Evolutionary conservation across 35 echinoderm and acorn worm species (phyloP), one percentile per base, ranked within the genome.

Genomic region (Heliocidaris tuberculata): DNA sequence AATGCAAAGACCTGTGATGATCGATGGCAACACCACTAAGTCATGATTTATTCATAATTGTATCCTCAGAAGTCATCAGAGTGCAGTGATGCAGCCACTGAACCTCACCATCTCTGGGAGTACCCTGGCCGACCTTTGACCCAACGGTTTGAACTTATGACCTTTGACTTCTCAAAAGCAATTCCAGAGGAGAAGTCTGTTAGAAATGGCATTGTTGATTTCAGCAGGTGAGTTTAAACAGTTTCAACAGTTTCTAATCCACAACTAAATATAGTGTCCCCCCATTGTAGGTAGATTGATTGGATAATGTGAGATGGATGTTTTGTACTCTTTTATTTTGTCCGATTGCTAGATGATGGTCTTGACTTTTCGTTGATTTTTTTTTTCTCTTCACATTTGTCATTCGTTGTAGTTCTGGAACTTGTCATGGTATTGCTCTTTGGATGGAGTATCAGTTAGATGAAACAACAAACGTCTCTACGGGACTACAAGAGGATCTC

Each of bases 381-480:
- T 27, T 71, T 89, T 4, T 48, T 42, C 24, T 48, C 2, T 89
- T 27, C 9, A 13, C 13, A 16, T 12, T 48, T 89, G 16, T 35
- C 86, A 32, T 89, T 47, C 86, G 31, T 52, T 52, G 10, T 88
- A 98, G 97, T 71, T 29, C 59, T 16, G 98, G 98, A 30, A 96
- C 89, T 7, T 99, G 98, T 88, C 98, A 99, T 97, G 98, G 98
- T 30, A 88, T 99, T 88, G 98, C 96, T 3, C 13, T 99, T 9
- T 99, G 98, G 98, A 99, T 99, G 98, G 98, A 99, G 49, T 99
- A 97, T 32, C 65, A 96, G 30, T 31, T 99, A 31, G 97, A 97
- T 95, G 95, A 96, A 0, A 86, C 95, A 0, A 97, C 94, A 31
- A 94, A 59, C 12, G 49, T 97, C 31, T 96, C 98, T 31, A 97